Evolutionary conservation across 2,888 invertebrate genomes (phyloP).

Genomic region (Sarcophaga carnaria): DNA sequence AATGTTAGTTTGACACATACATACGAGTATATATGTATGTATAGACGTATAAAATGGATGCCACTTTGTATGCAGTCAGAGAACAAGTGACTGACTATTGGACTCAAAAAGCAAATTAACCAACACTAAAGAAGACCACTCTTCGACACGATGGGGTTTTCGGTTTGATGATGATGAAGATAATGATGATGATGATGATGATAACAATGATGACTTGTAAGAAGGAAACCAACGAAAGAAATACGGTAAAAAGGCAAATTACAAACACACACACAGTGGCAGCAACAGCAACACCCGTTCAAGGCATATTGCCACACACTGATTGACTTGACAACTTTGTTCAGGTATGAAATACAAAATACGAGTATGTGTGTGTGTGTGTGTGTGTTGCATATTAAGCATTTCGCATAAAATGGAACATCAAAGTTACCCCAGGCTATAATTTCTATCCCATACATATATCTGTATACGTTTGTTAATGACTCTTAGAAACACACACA

Average conservation of each 20-base stretch:
- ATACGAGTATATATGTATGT: too few relatives aligned
- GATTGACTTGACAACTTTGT: not conserved
- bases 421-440: slow-evolving; percentile 67
- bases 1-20: too few relatives aligned
- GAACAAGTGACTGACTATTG: slow-evolving; percentile 66
- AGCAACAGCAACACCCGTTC: slow-evolving; percentile 8
- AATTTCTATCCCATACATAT: slow-evolving; percentile 28
- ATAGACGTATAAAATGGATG: too few relatives aligned
- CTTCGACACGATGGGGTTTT: slow-evolving; percentile 56
- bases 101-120: slow-evolving; percentile 65
- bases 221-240: slow-evolving; percentile 7
- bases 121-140: slow-evolving; percentile 53
- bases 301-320: slow-evolving; percentile 10
- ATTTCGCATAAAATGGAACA: slow-evolving; percentile 57
- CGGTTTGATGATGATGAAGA: not conserved
- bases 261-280: slow-evolving; percentile 8
- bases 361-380: not conserved
- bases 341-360: not conserved
- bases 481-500: not conserved
- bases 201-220: slow-evolving; percentile 43
- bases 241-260: slow-evolving; percentile 22
- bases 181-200: not conserved
- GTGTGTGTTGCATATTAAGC: slow-evolving; percentile 22
- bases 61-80: slow-evolving; percentile 2
- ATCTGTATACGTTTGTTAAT: slow-evolving; percentile 17